phyloP scores from a whole-genome alignment of 1,140 invertebrate genomes.

The Ridgeia piscesae region DNA sequence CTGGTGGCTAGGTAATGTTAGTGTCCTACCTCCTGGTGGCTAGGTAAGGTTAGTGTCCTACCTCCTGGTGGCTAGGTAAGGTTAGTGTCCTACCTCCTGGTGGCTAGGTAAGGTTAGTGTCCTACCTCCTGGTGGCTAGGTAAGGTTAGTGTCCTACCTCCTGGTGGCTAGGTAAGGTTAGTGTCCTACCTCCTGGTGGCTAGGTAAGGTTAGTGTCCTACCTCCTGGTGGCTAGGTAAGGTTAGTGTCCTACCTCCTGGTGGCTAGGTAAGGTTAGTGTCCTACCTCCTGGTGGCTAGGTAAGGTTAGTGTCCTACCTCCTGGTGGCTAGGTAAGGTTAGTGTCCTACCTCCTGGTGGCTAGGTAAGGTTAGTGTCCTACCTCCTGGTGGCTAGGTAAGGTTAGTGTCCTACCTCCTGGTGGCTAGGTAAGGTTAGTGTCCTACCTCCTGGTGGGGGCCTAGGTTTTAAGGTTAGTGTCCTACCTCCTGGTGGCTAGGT shows the following conservation, averaged over 20 bases:
- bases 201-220: too few species aligned
- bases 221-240: not conserved
- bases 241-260: conserved; percentile 69
- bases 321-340: too few species aligned
- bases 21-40: too few species aligned
- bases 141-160: too few species aligned
- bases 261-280: too few species aligned
- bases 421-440: not conserved
- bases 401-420: too few species aligned
- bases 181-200: conserved; percentile 73
- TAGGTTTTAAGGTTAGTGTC: not conserved
- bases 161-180: not conserved
- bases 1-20: too few species aligned
- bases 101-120: not conserved
- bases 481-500: conserved; percentile 81
- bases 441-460: conserved; percentile 72
- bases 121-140: conserved; percentile 79
- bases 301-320: conserved; percentile 61
- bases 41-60: conserved; percentile 45
- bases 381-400: conserved; percentile 83
- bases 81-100: too few species aligned
- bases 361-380: conserved; percentile 45
- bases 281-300: too few species aligned
- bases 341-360: too few species aligned
- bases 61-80: conserved; percentile 83